A percentile compares a stretch with the other conserved stretches of the same genome.
Evolutionary conservation across 2,797 vertebrate genomes (phyloP).

Genomic region (Microctenopoma steveboyesi): DNA sequence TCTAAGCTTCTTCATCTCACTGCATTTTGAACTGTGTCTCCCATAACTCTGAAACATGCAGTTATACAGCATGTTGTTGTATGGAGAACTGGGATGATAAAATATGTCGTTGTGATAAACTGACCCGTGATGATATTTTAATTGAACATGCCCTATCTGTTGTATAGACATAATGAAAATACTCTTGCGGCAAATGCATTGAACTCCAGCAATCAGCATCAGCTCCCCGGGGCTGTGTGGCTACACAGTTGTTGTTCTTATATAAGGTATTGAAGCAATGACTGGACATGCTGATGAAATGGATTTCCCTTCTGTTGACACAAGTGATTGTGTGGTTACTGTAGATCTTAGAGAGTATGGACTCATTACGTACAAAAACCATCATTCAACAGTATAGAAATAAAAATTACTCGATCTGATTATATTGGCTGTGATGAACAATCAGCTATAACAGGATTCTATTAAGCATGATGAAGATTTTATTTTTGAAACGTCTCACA

Average conservation of each 20-base stretch:
- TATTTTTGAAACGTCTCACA: conserved; percentile 45
- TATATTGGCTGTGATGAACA: conserved; percentile 60
- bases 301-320: conserved; percentile 79
- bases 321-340: conserved; percentile 80
- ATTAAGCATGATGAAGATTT: conserved; percentile 57
- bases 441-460: conserved; percentile 56
- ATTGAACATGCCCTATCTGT: conserved; percentile 44
- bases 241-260: conserved; percentile 49
- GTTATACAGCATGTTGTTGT: conserved; percentile 17
- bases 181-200: conserved; percentile 7
- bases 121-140: conserved; percentile 41
- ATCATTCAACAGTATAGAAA: conserved; percentile 62
- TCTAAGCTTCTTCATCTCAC: background rate
- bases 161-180: conserved; percentile 41
- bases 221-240: conserved; percentile 37
- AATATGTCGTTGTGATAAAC: conserved; percentile 25
- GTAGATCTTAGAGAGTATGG: conserved; percentile 69
- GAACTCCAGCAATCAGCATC: conserved; percentile 35
- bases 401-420: conserved; percentile 43
- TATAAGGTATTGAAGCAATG: conserved; percentile 69
- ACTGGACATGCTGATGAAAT: conserved; percentile 75
- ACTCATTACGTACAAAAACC: conserved; percentile 74
- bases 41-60: background rate
- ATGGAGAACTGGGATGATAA: conserved; percentile 26
- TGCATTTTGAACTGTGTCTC: conserved; percentile 1